phyloP scores from a whole-genome alignment of 2,113 vertebrate species.

The Prunella fulvescens region DNA sequence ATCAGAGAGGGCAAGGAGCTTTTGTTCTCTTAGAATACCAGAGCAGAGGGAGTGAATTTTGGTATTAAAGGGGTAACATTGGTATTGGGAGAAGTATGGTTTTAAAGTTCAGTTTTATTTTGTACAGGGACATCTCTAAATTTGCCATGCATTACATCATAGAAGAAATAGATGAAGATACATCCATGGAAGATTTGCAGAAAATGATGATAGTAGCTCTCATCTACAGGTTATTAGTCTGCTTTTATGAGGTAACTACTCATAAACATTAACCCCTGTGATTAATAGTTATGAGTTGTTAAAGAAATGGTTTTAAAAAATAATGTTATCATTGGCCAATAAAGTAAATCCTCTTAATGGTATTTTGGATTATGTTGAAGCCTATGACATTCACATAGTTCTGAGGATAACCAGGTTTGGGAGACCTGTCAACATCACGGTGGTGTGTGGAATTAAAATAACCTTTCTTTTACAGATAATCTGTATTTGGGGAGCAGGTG shows the following conservation, averaged over 20 bases:
- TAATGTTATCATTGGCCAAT: neutral
- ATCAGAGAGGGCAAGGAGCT: neutral
- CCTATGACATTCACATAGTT: neutral
- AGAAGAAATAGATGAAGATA: slow-evolving; percentile 96
- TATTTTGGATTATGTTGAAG: neutral
- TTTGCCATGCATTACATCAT: slow-evolving; percentile 95
- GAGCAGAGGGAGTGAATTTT: neutral
- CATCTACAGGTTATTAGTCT: slow-evolving; percentile 92
- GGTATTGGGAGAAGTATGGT: neutral
- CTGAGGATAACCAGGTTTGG: neutral
- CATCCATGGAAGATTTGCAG: slow-evolving; percentile 94
- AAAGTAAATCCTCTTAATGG: neutral
- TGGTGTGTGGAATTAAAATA: neutral
- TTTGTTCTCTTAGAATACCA: neutral
- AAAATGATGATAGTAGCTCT: slow-evolving; percentile 96
- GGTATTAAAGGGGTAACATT: neutral
- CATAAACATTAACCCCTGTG: neutral
- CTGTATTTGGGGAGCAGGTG: slow-evolving; percentile 94
- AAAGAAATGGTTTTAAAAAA: neutral
- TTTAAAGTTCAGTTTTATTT: slow-evolving; percentile 30
- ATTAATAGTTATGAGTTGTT: neutral
- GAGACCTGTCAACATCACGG: rapidly evolving
- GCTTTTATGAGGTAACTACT: slow-evolving; percentile 88
- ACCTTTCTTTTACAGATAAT: slow-evolving; percentile 79
- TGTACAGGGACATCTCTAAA: slow-evolving; percentile 89